Conservation (phyloP, 2,888 invertebrate species). For the Trachelus iudaicus region DNA sequence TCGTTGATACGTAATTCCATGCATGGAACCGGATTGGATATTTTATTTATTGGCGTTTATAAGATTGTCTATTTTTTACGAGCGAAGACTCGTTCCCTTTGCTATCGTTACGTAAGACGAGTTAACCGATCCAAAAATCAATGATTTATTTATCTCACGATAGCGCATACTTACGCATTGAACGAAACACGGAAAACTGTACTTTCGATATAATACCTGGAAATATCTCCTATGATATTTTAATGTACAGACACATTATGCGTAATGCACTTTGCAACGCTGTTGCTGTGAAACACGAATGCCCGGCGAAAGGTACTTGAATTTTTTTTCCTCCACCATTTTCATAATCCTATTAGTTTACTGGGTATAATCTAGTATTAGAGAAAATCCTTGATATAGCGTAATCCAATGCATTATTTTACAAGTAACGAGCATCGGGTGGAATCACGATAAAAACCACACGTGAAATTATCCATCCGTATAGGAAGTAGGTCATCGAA, state of each 20-base stretch:
- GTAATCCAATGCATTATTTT: neutral
- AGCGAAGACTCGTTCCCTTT: neutral
- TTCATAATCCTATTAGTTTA: neutral
- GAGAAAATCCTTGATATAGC: neutral
- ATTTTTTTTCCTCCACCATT: neutral
- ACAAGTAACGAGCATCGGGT: neutral
- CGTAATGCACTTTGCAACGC: neutral
- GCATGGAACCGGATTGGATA: neutral
- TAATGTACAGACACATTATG: neutral
- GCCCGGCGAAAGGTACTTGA: neutral
- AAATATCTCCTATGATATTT: neutral
- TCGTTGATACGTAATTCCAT: neutral
- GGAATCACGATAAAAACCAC: neutral
- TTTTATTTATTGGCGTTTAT: neutral
- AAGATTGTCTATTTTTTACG: neutral
- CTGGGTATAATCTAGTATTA: neutral
- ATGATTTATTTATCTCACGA: neutral
- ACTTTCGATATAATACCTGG: neutral
- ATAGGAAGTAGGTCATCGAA: slow-evolving; percentile 14
- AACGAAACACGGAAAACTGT: neutral
- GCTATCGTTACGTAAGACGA: neutral
- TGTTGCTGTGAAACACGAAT: neutral
- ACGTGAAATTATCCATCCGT: neutral
- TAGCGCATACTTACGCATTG: neutral
- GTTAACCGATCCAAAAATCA: neutral